phyloP scores from a whole-genome alignment of 2,888 invertebrate species.

The Sinodicranocentrus sp. region DNA sequence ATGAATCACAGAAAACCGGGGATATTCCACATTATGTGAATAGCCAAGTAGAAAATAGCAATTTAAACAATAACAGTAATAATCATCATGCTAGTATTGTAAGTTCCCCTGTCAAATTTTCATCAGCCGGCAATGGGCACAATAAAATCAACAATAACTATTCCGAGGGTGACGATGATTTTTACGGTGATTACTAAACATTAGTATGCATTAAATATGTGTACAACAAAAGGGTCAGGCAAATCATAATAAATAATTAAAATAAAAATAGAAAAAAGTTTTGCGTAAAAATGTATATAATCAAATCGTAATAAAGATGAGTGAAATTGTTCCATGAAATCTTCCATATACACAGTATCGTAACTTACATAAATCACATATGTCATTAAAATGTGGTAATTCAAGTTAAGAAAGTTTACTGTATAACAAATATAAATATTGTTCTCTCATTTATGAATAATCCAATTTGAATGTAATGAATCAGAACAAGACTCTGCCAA shows the following conservation, averaged over 20 bases:
- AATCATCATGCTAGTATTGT: background rate
- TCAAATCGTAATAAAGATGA: too few species aligned
- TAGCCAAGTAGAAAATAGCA: conserved; percentile 22
- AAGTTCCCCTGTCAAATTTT: conserved; percentile 16
- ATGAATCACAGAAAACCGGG: background rate
- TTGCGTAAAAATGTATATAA: too few species aligned
- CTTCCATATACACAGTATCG: conserved; percentile 34
- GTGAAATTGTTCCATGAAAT: conserved; percentile 28
- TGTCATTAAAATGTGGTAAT: too few species aligned
- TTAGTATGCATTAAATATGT: conserved; percentile 7
- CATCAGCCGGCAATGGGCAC: conserved; percentile 52
- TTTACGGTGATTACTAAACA: background rate
- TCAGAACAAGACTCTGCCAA: conserved; percentile 34
- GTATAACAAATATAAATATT: too few species aligned
- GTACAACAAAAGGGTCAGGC: too few species aligned
- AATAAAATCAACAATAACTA: conserved; percentile 45
- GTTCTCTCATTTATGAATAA: too few species aligned
- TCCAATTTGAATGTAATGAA: background rate
- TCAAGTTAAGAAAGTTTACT: too few species aligned
- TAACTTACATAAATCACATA: background rate
- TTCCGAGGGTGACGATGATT: conserved; percentile 25
- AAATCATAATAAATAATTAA: too few species aligned
- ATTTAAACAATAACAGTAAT: conserved; percentile 5
- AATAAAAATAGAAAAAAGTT: too few species aligned
- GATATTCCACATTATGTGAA: background rate